A percentile compares a stretch with the other conserved stretches of the same genome.
Evolutionary conservation across 2,113 vertebrate genomes (phyloP).

Genomic region (Peromyscus polionotus): DNA sequence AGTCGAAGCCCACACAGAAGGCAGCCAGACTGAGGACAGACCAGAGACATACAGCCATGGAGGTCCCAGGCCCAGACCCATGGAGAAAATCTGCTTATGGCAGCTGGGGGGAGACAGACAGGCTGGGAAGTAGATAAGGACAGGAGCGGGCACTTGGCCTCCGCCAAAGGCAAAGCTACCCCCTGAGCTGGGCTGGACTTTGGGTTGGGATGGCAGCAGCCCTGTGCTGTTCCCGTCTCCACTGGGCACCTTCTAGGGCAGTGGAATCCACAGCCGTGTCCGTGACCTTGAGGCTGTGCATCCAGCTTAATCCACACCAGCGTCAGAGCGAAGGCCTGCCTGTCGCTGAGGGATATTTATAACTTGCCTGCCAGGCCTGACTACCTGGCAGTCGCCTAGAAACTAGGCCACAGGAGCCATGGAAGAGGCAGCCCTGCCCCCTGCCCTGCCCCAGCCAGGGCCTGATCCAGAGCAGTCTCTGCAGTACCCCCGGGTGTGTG

Average conservation of each 20-base stretch:
- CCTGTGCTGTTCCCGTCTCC: background rate
- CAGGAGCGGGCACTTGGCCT: background rate
- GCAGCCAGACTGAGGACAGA: background rate
- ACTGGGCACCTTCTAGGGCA: background rate
- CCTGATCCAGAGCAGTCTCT: background rate
- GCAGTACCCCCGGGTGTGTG: background rate
- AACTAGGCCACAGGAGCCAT: constrained; percentile 71
- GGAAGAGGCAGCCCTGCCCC: background rate
- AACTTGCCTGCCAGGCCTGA: constrained; percentile 64
- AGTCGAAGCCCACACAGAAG: background rate
- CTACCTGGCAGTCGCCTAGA: constrained; percentile 63
- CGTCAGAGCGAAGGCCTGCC: constrained; percentile 54
- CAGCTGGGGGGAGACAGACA: background rate
- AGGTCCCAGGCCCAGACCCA: background rate
- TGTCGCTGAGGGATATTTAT: constrained; percentile 80
- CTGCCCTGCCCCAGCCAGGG: background rate
- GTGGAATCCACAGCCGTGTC: background rate
- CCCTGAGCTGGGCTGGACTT: background rate
- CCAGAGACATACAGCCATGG: too few relatives aligned
- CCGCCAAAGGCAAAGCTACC: background rate
- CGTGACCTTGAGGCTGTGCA: constrained; percentile 75
- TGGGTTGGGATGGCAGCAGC: background rate
- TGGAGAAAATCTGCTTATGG: background rate
- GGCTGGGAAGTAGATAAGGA: background rate
- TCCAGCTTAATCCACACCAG: constrained; percentile 75